These are phyloP conservation scores for Ctenopoma multispine DNA, from an alignment of 2,797 vertebrate genomes.

Conservation along the genomic window DNA sequence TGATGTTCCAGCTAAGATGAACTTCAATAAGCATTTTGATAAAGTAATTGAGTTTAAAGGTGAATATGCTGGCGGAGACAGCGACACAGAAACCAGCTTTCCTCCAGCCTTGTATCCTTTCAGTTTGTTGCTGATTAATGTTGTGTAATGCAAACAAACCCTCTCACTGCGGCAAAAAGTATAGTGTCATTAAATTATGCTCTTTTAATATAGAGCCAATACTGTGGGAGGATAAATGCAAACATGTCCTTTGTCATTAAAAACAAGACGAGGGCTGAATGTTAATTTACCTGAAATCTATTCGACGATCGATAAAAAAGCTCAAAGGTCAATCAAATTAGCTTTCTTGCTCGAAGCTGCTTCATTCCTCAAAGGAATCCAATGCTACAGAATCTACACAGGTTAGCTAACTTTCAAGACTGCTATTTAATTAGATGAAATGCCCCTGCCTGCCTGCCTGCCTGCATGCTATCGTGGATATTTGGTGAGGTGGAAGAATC, in stretches of 20 bases:
- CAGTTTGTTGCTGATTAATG: slow-evolving; percentile 41
- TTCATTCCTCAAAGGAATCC: slow-evolving; percentile 36
- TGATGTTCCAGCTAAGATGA: slow-evolving; percentile 21
- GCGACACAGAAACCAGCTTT: slow-evolving; percentile 3
- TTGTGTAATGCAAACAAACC: slow-evolving; percentile 30
- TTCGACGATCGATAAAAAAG: slow-evolving; percentile 43
- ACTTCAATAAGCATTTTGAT: slow-evolving; percentile 48
- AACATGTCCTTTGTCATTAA: slow-evolving; percentile 50
- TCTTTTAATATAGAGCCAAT: slow-evolving; percentile 10
- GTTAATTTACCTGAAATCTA: slow-evolving; percentile 48
- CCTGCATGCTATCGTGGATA: slow-evolving; percentile 29
- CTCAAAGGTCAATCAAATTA: slow-evolving; percentile 68
- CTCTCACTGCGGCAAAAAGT: background rate
- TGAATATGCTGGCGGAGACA: slow-evolving; percentile 38
- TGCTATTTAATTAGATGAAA: slow-evolving; percentile 57
- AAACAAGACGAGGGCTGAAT: slow-evolving; percentile 27
- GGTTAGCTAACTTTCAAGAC: slow-evolving; percentile 30
- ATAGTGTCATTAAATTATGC: slow-evolving; percentile 16
- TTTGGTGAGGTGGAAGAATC: slow-evolving; percentile 23
- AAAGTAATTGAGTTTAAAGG: slow-evolving; percentile 66
- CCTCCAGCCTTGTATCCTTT: slow-evolving; percentile 29
- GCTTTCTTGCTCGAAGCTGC: slow-evolving; percentile 26
- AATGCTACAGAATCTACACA: slow-evolving; percentile 27
- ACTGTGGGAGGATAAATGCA: slow-evolving; percentile 30
- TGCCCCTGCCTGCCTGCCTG: background rate